A percentile compares a stretch with the other conserved stretches of the same genome.
These are phyloP conservation scores for Brenthis ino DNA, from an alignment of 2,888 invertebrate species.

Conservation along the genomic window DNA sequence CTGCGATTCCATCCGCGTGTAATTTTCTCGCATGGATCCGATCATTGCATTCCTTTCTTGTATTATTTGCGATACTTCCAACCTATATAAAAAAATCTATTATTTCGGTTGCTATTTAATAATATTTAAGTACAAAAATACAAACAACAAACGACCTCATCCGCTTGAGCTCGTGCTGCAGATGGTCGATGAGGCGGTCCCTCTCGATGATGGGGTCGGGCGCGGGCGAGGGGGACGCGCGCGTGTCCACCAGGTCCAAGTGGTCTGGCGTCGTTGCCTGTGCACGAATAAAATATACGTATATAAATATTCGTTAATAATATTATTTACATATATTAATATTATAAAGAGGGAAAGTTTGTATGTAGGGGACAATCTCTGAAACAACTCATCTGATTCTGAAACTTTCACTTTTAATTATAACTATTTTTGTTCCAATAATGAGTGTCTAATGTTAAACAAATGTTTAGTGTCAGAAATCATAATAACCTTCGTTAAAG, in stretches of 20 bases:
- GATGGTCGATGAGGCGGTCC: slow-evolving; percentile 90
- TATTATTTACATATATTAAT: too few relatives aligned
- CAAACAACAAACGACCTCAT: slow-evolving; percentile 76
- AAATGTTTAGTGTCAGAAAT: too few relatives aligned
- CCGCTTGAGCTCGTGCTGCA: slow-evolving; percentile 88
- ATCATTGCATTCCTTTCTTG: slow-evolving; percentile 72
- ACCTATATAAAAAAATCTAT: slow-evolving; percentile 44
- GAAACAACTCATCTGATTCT: too few relatives aligned
- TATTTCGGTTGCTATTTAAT: neutral
- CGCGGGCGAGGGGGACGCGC: slow-evolving; percentile 64
- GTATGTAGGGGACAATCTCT: too few relatives aligned
- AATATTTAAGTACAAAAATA: neutral
- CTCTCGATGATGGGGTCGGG: slow-evolving; percentile 81
- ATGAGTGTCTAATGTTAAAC: too few relatives aligned
- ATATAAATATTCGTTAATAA: too few relatives aligned
- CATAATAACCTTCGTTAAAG: too few relatives aligned
- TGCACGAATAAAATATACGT: neutral
- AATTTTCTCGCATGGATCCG: slow-evolving; percentile 70
- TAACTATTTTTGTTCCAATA: too few relatives aligned
- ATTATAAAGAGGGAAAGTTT: too few relatives aligned
- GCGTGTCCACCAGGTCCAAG: slow-evolving; percentile 57
- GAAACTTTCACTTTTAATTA: too few relatives aligned
- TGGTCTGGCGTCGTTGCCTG: slow-evolving; percentile 64
- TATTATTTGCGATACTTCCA: slow-evolving; percentile 66
- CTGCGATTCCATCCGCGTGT: slow-evolving; percentile 64